These are phyloP conservation scores for Athalia rosae DNA, from an alignment of 2,888 invertebrate species.

Conservation along the genomic window DNA sequence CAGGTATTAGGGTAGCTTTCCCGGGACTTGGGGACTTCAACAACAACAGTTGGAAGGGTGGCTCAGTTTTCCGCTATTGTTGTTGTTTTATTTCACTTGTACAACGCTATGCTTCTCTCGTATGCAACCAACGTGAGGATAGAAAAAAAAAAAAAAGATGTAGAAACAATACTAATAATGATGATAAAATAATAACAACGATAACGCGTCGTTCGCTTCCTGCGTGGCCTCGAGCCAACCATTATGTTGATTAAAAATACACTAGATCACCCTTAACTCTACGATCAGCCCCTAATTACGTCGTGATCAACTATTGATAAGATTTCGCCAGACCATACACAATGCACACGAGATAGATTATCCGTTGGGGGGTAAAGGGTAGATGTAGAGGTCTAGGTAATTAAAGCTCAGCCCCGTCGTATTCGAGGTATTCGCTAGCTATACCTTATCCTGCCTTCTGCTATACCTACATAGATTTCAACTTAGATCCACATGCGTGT, in stretches of 20 bases:
- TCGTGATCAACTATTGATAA: too few relatives aligned
- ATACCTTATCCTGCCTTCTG: background rate
- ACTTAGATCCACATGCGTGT: background rate
- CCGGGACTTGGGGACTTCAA: slow-evolving; percentile 27
- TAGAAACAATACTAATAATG: background rate
- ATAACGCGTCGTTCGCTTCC: slow-evolving; percentile 21
- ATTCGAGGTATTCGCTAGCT: background rate
- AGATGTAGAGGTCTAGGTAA: too few relatives aligned
- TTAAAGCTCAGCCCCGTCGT: background rate
- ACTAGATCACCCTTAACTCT: slow-evolving; percentile 8
- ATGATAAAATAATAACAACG: background rate
- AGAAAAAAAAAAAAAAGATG: too few relatives aligned
- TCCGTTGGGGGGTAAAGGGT: background rate
- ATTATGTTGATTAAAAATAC: slow-evolving; percentile 40
- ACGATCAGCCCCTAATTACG: background rate
- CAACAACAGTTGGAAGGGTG: slow-evolving; percentile 10
- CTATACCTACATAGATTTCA: background rate
- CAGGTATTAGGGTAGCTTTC: too few relatives aligned
- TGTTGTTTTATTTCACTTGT: background rate
- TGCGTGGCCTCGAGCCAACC: slow-evolving; percentile 2
- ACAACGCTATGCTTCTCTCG: background rate
- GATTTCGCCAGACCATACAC: too few relatives aligned
- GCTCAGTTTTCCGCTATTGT: slow-evolving; percentile 10
- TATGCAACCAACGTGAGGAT: background rate
- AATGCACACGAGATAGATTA: too few relatives aligned